Conservation (phyloP, 2,797 vertebrate genomes). For the Anas acuta region DNA sequence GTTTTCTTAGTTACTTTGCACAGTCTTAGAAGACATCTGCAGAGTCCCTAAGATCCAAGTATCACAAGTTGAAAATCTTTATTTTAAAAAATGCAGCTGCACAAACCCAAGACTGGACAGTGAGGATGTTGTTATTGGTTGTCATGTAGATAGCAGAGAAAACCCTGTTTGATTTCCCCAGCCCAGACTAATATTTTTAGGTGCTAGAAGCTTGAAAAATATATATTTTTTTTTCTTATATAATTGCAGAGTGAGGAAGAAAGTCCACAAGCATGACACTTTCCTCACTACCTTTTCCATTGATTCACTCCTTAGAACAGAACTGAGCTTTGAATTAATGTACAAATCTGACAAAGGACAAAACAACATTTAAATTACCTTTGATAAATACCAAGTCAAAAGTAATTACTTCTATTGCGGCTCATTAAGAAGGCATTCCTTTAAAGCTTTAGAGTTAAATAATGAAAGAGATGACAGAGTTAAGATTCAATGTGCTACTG, state of each 20-base stretch:
- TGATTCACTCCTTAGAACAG: not conserved
- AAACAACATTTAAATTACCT: slow-evolving; percentile 9
- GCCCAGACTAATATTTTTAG: not conserved
- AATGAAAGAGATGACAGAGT: slow-evolving; percentile 29
- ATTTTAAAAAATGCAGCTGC: not conserved
- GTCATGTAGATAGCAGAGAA: not conserved
- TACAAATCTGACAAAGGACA: slow-evolving; percentile 28
- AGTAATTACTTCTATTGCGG: not conserved
- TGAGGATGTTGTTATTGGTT: not conserved
- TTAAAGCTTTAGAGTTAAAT: slow-evolving; percentile 40
- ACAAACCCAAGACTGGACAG: not conserved
- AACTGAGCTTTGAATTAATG: slow-evolving; percentile 24
- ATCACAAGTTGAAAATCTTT: not conserved
- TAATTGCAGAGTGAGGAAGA: not conserved
- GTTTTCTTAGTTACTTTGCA: not conserved
- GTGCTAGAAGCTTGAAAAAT: not conserved
- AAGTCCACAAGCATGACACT: not conserved
- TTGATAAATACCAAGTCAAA: slow-evolving; percentile 29
- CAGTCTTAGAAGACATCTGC: not conserved
- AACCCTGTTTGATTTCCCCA: not conserved
- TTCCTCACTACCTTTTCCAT: not conserved
- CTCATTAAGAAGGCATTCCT: slow-evolving; percentile 29
- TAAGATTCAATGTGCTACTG: not conserved
- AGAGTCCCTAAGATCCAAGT: not conserved
- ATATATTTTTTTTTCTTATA: not conserved